Base-by-base conservation (phyloP, 2,888 invertebrate species). In the Drosophila austrosaltans region DNA sequence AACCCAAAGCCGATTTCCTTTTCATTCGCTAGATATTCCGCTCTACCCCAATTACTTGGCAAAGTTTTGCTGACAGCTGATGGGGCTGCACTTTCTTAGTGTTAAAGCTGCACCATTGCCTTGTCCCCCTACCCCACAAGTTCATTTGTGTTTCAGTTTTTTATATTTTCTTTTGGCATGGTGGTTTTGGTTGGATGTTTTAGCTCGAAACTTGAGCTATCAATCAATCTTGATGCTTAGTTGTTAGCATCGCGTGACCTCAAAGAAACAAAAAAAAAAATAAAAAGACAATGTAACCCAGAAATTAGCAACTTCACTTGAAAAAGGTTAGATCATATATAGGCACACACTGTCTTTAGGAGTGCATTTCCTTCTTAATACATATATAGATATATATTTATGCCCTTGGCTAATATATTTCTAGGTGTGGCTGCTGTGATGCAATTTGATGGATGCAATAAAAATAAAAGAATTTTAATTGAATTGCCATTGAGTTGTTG, bases 181-280 rank as follows among this genome's bases (percentile, higher is more conserved):
- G 44, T 44, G 30, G 39, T 32, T 22, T 22, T 12, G 12, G 22
- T 64, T 20, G 61, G 63, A 28, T 56, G 59, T 68, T 72, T 57
- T 56, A 63, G 62, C 74, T 44, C 60, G 53, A 57, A 66, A 72
- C 67, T 66, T 54, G 65, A 63, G 48, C 67, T 63, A 78, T 81
- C 84, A 75, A 81, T 87, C 85, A 74, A 66, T 48, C 25, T 48
- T 48, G 39, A 66, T 58, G 72, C 87, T 78, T 87, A 68, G 85
- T 87, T 84, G 85, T 87, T 84, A 83, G 83, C 75, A 84, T 83
- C 82, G 83, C 83, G 83, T 87, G 83, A 84, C 82, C 72, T n/a
- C 4, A 48, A 20, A 22, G 1, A 16, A 48, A 48, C 10, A 22
- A 12, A 48, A 48, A 6, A n/a, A n/a, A 16, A 16, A 32, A 70